Evolutionary conservation across 2,888 invertebrate species (phyloP), one percentile per base, ranked within the genome.

Genomic region (Protodeltote pygarga): DNA sequence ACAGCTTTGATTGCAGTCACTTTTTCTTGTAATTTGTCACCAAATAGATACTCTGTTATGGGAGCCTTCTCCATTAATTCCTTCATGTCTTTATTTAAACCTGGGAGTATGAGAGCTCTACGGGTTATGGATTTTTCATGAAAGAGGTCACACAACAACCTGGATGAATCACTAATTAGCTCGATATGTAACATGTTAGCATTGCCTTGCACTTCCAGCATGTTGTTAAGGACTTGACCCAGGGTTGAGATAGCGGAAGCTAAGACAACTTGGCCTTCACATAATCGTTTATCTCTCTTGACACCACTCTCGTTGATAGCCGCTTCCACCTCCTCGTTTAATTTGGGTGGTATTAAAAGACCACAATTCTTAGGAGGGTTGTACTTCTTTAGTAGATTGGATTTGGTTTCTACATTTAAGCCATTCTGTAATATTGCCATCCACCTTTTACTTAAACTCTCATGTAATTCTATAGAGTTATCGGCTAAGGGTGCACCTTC

Each of bases 1-100:
- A 32, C 25, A 3, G 32, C 24, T 34, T 42, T 42, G 5, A 14
- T 5, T 5, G 34, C 25, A 16, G 14, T 34, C 5, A 42, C 28
- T 5, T 42, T 42, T 5, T 42, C 34, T n/a, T 41, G 32, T 1
- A 32, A 10, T 4, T 41, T 32, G 5, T 41, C 40, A 0, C 40
- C 40, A 25, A 41, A 33, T 9, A 41, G 9, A 4, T 20, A 41
- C 6, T 33, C 32, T 0, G 13, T 1, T 6, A 28, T 33, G 1
- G 14, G 11, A 2, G 21, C 2, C 4, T 10, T 16, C 10, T 33
- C 21, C 27, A 46, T 21, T n/a, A 40, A 8, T 0, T 39, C 39
- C n/a, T 23, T 34, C 15, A 31, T 2, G 3, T 35, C 19, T n/a
- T 33, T 46, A 13, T 40, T 33, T 5, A 40, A 10, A 0, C 28